phyloP scores from a whole-genome alignment of 1,140 invertebrate species.

The Leptestheria dahalacensis region DNA sequence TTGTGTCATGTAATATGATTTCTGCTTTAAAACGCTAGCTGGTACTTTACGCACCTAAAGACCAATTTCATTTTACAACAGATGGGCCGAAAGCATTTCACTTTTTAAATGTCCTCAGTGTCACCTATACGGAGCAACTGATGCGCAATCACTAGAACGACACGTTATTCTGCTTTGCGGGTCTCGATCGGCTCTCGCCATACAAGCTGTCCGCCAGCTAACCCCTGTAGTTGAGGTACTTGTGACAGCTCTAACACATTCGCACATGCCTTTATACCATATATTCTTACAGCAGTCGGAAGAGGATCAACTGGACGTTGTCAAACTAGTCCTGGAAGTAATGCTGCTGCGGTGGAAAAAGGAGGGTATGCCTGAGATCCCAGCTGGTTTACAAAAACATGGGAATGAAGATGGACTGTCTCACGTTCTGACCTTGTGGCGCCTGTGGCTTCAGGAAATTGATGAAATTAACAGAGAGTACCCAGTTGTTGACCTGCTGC shows the following conservation, averaged over 20 bases:
- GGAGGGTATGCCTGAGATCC: constrained; percentile 7
- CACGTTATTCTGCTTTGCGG: background rate
- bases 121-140: background rate
- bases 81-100: background rate
- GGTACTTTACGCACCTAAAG: too few relatives aligned
- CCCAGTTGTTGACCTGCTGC: background rate
- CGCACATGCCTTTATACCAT: background rate
- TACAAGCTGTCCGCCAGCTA: background rate
- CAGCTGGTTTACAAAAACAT: background rate
- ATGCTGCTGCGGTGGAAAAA: constrained; percentile 3
- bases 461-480: background rate
- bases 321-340: constrained; percentile 2
- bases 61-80: background rate
- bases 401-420: background rate
- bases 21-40: too few relatives aligned
- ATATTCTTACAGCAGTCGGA: background rate
- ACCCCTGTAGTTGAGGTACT: background rate
- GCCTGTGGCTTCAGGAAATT: constrained; percentile 6
- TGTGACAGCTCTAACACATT: background rate
- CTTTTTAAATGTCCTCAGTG: constrained; percentile 6
- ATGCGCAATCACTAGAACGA: background rate
- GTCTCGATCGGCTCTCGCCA: background rate
- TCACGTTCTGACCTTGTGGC: background rate
- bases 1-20: too few relatives aligned
- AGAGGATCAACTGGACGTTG: constrained; percentile 4